Evolutionary conservation across 2,888 invertebrate species (phyloP).

Genomic region (Cetonia aurata): DNA sequence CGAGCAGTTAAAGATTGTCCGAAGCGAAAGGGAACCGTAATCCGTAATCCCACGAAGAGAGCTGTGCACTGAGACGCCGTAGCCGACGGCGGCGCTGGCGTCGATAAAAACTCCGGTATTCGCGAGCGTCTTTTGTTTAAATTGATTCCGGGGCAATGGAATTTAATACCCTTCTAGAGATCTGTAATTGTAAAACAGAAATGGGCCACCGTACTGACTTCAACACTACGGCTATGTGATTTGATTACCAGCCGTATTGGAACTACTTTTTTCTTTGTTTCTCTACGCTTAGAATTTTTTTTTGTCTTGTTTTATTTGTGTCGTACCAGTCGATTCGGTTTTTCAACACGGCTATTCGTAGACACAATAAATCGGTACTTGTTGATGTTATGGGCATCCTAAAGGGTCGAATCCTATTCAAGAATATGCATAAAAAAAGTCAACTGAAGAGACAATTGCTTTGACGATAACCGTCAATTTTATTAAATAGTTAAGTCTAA

Average conservation of each 20-base stretch:
- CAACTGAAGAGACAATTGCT: background rate
- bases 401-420: no score
- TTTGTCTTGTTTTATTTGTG: slow-evolving; percentile 3
- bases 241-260: slow-evolving; percentile 40
- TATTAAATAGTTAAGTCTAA: background rate
- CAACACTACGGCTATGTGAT: slow-evolving; percentile 32
- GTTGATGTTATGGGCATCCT: slow-evolving; percentile 11
- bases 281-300: background rate
- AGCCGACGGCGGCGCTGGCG: slow-evolving; percentile 23
- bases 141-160: slow-evolving; percentile 42
- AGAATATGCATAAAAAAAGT: background rate
- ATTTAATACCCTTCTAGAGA: slow-evolving; percentile 45
- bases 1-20: slow-evolving; percentile 30
- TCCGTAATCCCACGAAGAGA: slow-evolving; percentile 20
- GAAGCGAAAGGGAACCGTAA: slow-evolving; percentile 21
- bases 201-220: slow-evolving; percentile 25
- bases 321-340: background rate
- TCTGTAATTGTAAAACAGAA: slow-evolving; percentile 40
- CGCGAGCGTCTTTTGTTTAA: slow-evolving; percentile 62
- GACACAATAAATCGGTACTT: slow-evolving; percentile 27
- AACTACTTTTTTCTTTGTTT: slow-evolving; percentile 8
- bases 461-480: background rate
- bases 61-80: background rate
- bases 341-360: background rate
- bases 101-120: slow-evolving; percentile 59